phyloP scores from a whole-genome alignment of 2,113 vertebrate genomes.

The Tachuris rubrigastra region DNA sequence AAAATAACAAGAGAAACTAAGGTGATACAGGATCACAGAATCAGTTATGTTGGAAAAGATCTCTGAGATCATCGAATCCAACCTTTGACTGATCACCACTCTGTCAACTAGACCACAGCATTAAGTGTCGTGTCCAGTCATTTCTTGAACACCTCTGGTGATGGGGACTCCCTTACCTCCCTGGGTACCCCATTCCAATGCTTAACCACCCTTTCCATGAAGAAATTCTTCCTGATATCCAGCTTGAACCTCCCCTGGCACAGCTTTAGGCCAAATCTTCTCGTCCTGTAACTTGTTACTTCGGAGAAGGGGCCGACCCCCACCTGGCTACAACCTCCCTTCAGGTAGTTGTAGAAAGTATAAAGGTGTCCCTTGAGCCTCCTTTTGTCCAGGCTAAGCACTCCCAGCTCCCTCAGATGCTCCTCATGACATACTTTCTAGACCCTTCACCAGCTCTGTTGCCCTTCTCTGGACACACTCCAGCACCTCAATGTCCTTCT shows the following conservation, averaged over 20 bases:
- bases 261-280: not conserved
- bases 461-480: not conserved
- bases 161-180: not conserved
- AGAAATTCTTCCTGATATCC: not conserved
- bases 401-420: not conserved
- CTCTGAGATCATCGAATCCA: not conserved
- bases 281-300: not conserved
- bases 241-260: not conserved
- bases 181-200: not conserved
- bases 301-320: rapidly evolving
- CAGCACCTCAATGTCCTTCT: not conserved
- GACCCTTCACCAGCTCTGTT: not conserved
- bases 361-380: not conserved
- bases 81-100: not conserved
- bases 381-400: not conserved
- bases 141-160: not conserved
- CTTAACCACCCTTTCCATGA: not conserved
- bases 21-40: not conserved
- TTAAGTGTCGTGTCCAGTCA: not conserved
- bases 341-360: not conserved
- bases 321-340: not conserved
- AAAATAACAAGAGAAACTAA: not conserved
- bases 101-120: not conserved
- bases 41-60: not conserved
- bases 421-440: not conserved